phyloP scores from a whole-genome alignment of 2,888 invertebrate genomes.

The Lasioglossum vierecki region DNA sequence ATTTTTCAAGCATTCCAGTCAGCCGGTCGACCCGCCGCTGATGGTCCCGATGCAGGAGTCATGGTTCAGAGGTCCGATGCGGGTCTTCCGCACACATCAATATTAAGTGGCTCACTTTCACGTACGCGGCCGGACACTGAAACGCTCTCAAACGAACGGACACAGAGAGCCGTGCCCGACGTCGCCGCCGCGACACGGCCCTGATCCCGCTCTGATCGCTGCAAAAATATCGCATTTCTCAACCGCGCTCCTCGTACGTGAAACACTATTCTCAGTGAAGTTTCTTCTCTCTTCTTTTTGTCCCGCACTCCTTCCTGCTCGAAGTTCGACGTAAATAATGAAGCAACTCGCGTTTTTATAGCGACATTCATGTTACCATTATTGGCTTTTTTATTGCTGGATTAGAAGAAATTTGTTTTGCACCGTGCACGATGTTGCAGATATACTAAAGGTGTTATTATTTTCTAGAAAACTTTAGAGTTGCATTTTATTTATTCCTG shows the following conservation, averaged over 20 bases:
- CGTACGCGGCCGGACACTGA: constrained; percentile 64
- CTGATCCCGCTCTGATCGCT: constrained; percentile 60
- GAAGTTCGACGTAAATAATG: background rate
- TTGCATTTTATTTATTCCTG: too few relatives aligned
- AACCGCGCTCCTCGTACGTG: constrained; percentile 18
- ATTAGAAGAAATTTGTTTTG: background rate
- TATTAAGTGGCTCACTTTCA: constrained; percentile 78
- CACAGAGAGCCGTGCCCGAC: constrained; percentile 27
- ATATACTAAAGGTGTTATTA: background rate
- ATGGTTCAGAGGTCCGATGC: constrained; percentile 77
- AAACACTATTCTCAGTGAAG: background rate
- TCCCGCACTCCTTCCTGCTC: background rate
- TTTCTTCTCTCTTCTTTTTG: background rate
- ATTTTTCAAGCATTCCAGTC: constrained; percentile 67
- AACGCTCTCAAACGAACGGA: constrained; percentile 61
- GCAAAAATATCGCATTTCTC: constrained; percentile 56
- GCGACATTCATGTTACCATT: background rate
- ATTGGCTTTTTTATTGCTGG: background rate
- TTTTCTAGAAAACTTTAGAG: background rate
- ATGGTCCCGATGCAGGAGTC: constrained; percentile 75
- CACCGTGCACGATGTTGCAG: background rate
- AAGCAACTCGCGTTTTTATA: background rate
- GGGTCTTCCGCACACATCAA: constrained; percentile 77
- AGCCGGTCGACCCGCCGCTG: constrained; percentile 59
- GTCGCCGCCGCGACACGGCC: constrained; percentile 60